These are phyloP conservation scores for Patiria miniata DNA, from an alignment of 35 echinoderm and acorn worm genomes.

Conservation along the genomic window DNA sequence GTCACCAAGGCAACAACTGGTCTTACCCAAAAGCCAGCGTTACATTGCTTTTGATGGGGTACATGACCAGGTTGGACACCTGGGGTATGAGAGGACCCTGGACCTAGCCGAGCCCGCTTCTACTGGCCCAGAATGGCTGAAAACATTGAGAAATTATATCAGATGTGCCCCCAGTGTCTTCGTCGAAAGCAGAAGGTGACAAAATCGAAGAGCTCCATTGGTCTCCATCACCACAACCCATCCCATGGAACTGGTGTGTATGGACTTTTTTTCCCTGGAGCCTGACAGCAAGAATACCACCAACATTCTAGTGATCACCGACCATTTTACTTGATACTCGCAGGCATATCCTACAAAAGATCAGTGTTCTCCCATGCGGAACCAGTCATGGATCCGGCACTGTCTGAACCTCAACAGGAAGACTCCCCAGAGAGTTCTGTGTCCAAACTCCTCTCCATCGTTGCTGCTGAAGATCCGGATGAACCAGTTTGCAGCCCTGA, in stretches of 20 bases:
- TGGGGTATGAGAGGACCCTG: constrained; percentile 45
- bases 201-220: constrained; percentile 34
- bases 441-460: neutral
- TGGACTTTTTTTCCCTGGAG: constrained; percentile 54
- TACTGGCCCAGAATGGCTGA: constrained; percentile 59
- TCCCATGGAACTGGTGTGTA: constrained; percentile 57
- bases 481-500: neutral
- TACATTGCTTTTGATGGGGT: neutral
- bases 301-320: constrained; percentile 61
- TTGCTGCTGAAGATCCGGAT: neutral
- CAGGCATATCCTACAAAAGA: constrained; percentile 62
- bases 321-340: constrained; percentile 63
- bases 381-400: neutral
- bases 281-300: neutral
- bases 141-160: neutral
- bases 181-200: neutral
- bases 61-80: constrained; percentile 56
- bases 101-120: constrained; percentile 26
- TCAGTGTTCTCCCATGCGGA: constrained; percentile 17
- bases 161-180: constrained; percentile 28
- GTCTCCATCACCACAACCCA: constrained; percentile 36
- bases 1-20: neutral
- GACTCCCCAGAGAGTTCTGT: neutral
- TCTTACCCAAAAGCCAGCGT: neutral
- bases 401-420: neutral